Base-by-base conservation (phyloP, 64 coral and sea anemone genomes). In the Astreopora myriophthalma region DNA sequence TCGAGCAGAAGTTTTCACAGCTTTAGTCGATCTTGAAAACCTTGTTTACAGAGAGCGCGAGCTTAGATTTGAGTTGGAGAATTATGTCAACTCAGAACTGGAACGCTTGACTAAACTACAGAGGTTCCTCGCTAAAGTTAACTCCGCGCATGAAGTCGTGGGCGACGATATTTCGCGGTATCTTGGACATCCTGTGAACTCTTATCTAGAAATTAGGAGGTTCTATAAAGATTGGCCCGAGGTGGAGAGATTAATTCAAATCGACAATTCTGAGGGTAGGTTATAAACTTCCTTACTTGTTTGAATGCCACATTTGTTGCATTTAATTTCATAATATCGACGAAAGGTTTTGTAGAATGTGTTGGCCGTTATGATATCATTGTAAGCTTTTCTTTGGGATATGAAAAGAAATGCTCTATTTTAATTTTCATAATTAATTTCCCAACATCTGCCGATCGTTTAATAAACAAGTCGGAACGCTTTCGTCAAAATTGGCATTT, bases 181-280 rank as follows among this genome's bases (percentile, higher is more conserved):
- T 88, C 58, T 95, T 1, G 96, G 96, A 31, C 96, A 98, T 85
- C 96, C 96, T 28, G 93, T 95, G 11, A 98, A 98, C 39, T 95
- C 96, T 1, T 98, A 95, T 73, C 40, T 86, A n/a, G 79, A 95
- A 34, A 98, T 98, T 16, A 95, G 95, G 35, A 95, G 96, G 31
- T 95, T 95, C 80, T 86, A 69, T 67, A 98, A 90, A 51, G 86
- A 87, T 16, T 98, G 96, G 96, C 67, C 90, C 0, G 25, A 38
- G 3, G 42, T 92, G 3, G 96, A 98, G 67, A 35, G 85, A 32
- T 48, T 93, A 8, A 48, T 90, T 24, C 93, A 95, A 60, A 49
- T 34, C 0, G 93, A 95, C 36, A 93, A 71, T 40, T 93, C 74
- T 48, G 93, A 95, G 89, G 96, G 96, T 98, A 91, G 23, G 38